These are phyloP conservation scores for Chelon auratus DNA, from an alignment of 2,797 vertebrate genomes.

Conservation along the genomic window DNA sequence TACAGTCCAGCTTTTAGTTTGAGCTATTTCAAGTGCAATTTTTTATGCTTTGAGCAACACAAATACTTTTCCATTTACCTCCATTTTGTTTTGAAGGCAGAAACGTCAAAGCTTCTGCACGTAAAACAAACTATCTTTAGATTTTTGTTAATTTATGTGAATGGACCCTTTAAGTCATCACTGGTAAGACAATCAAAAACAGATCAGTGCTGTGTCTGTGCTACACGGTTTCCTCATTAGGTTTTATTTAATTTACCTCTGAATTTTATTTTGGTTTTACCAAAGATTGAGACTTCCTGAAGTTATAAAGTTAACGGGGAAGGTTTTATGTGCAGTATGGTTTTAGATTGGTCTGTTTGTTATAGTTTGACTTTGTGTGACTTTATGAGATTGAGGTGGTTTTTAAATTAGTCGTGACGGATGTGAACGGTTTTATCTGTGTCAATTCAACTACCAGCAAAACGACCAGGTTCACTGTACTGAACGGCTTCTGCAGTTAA, in stretches of 20 bases:
- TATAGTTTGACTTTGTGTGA: slow-evolving; percentile 5
- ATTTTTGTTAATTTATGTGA: slow-evolving; percentile 8
- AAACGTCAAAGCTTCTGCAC: slow-evolving; percentile 1
- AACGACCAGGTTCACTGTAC: slow-evolving; percentile 44
- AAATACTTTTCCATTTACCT: neutral
- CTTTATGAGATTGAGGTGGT: neutral
- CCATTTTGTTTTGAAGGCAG: neutral
- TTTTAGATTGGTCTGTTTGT: slow-evolving; percentile 9
- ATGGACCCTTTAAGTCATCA: slow-evolving; percentile 28
- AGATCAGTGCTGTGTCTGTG: slow-evolving; percentile 14
- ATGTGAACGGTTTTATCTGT: neutral
- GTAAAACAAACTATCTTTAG: neutral
- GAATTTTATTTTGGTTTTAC: slow-evolving; percentile 11
- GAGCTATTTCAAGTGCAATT: no score
- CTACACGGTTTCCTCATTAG: neutral
- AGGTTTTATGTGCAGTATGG: slow-evolving; percentile 13
- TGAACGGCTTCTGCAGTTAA: slow-evolving; percentile 1
- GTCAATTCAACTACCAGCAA: slow-evolving; percentile 36
- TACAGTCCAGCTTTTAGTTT: no score
- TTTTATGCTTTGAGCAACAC: neutral
- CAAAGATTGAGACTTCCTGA: slow-evolving; percentile 54
- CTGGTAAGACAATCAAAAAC: neutral
- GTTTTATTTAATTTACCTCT: slow-evolving; percentile 16
- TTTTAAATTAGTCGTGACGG: neutral
- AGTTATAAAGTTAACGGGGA: neutral